These are phyloP conservation scores for Limonius californicus DNA, from an alignment of 1,140 invertebrate genomes.

Conservation along the genomic window DNA sequence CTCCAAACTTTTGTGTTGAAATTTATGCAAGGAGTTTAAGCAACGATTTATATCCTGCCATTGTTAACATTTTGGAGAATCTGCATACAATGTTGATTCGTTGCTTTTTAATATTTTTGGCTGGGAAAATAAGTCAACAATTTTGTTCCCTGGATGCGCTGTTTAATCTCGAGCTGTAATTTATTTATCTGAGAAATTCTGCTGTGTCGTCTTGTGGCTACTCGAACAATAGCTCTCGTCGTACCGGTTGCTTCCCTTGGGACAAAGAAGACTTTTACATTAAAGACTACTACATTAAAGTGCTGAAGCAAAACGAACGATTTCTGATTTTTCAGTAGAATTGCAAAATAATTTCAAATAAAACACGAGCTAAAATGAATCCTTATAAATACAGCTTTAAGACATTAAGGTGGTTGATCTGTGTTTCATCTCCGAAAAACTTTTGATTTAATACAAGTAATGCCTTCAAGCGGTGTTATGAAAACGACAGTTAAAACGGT, in stretches of 20 bases:
- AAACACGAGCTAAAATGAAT: too few species aligned
- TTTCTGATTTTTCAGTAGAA: neutral
- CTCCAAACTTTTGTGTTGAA: too few species aligned
- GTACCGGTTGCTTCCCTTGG: neutral
- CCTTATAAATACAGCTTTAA: too few species aligned
- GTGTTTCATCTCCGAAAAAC: too few species aligned
- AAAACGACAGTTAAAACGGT: constrained; percentile 7
- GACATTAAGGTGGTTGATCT: too few species aligned
- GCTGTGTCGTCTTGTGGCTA: neutral
- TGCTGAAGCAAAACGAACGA: neutral
- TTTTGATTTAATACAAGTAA: neutral
- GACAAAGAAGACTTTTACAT: neutral
- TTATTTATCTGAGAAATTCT: constrained; percentile 2
- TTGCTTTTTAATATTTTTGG: too few species aligned
- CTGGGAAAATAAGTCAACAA: too few species aligned
- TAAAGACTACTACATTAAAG: constrained; percentile 7
- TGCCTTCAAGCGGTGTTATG: neutral
- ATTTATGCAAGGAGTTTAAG: too few species aligned
- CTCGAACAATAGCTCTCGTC: neutral
- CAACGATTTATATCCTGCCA: too few species aligned
- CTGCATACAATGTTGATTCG: too few species aligned
- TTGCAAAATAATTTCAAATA: too few species aligned
- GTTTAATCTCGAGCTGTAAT: neutral
- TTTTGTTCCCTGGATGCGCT: neutral
- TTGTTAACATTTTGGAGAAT: too few species aligned